Conservation (phyloP, 2,797 vertebrate genomes). For the Cossypha polioptera region DNA sequence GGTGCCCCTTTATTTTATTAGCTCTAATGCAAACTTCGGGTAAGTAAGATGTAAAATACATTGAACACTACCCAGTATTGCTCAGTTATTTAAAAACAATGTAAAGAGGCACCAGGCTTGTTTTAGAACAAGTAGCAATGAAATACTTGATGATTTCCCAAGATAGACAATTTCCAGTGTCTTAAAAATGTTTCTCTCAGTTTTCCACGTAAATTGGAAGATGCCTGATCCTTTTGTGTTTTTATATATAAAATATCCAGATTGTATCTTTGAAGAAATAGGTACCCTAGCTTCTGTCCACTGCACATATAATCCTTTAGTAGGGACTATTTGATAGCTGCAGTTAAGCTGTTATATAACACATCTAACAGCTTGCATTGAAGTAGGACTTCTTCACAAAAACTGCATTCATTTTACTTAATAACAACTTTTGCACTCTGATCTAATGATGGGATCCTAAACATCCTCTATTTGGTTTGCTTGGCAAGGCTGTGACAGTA, state of each 20-base stretch:
- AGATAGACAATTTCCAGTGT: neutral
- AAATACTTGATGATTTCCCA: neutral
- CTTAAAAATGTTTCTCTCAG: neutral
- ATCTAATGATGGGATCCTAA: neutral
- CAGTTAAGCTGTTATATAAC: neutral
- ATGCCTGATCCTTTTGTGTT: neutral
- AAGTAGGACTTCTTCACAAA: neutral
- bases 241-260: neutral
- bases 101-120: neutral
- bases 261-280: neutral
- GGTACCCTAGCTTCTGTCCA: neutral
- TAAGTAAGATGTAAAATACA: neutral
- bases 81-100: neutral
- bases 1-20: neutral
- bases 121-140: neutral
- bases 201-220: neutral
- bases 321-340: neutral
- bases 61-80: neutral
- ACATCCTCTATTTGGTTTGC: neutral
- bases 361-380: neutral
- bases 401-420: neutral
- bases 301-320: neutral
- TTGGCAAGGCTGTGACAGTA: neutral
- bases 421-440: neutral
- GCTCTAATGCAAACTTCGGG: neutral